Base-by-base conservation (phyloP, 2,113 vertebrate genomes). In the Delphinapterus leucas region DNA sequence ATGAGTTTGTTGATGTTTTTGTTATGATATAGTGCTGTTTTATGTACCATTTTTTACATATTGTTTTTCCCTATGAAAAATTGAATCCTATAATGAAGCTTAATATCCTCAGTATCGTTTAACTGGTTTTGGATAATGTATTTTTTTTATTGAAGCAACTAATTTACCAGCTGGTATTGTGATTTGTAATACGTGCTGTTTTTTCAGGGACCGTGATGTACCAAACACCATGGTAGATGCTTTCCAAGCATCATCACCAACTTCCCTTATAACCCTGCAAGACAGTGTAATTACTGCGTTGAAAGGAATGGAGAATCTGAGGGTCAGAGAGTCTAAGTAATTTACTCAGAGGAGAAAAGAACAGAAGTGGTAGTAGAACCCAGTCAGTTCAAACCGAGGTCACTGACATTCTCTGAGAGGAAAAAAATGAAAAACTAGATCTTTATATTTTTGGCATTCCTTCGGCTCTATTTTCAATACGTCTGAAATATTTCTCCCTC, bases 91-190 rank as follows among this genome's bases (percentile, higher is more conserved):
- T 91, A 63, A 88, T 60, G 90, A 80, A 94, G 18, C 36, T 93
- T 96, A 74, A 76, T 87, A 44, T 93, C 49, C 6, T 91, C 36
- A 76, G 49, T 88, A 18, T 88, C 90, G 33, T n/a, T 91, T 88
- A 89, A 71, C 44, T 79, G 2, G 26, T n/a, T 84, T 76, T 81
- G 10, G 53, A 55, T 80, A 13, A 44, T 74, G 2, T 65, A 1
- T 65, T 92, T 95, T 95, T 90, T 36, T 61, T 70, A 61, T n/a
- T 63, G 58, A 85, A 85, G 61, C 67, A 47, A 81, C 84, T 71
- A 25, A 65, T 65, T 93, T 71, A 47, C 31, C 63, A 73, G 38
- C 55, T 84, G 3, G 33, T 67, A 18, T 21, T 76, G 53, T 71
- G 77, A 89, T 81, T 93, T 67, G 1, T 71, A 77, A 55, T 58